These are phyloP conservation scores for Chymomyza procnemis DNA, from an alignment of 2,888 invertebrate genomes.

Conservation along the genomic window DNA sequence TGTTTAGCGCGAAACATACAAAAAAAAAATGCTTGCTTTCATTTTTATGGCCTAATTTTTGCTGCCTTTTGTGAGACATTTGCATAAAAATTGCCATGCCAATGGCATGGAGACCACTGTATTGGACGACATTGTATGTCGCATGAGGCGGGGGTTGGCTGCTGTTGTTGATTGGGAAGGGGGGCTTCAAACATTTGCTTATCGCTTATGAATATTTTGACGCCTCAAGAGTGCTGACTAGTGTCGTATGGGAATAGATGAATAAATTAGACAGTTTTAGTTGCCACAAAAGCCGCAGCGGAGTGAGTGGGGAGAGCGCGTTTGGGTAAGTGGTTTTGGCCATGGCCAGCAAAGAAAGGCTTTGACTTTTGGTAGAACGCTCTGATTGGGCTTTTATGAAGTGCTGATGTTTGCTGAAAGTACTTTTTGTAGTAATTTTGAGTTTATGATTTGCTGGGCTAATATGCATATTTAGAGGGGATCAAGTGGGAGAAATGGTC, in stretches of 20 bases:
- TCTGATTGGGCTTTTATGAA: conserved; percentile 61
- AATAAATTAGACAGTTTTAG: conserved; percentile 58
- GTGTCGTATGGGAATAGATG: conserved; percentile 46
- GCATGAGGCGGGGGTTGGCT: too few species aligned
- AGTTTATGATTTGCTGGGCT: conserved; percentile 1
- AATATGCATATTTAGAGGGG: conserved; percentile 1
- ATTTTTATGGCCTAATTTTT: conserved; percentile 58
- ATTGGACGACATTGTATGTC: too few species aligned
- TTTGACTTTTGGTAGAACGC: not conserved
- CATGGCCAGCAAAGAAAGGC: conserved; percentile 11
- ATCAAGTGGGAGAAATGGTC: not conserved
- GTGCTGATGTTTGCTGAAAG: conserved; percentile 45
- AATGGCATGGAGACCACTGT: not conserved
- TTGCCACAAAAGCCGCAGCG: not conserved
- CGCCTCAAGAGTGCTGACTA: conserved; percentile 40
- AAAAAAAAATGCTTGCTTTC: conserved; percentile 20
- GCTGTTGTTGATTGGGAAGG: too few species aligned
- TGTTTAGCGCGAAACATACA: conserved; percentile 32
- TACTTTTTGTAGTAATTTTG: not conserved
- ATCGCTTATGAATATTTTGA: conserved; percentile 69
- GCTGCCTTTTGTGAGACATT: conserved; percentile 27
- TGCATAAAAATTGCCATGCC: conserved; percentile 40
- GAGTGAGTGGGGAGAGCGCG: too few species aligned
- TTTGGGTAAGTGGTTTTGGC: not conserved
- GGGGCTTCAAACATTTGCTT: conserved; percentile 46